These are phyloP conservation scores for Phocoena phocoena DNA, from an alignment of 2,113 vertebrate genomes.

Conservation along the genomic window DNA sequence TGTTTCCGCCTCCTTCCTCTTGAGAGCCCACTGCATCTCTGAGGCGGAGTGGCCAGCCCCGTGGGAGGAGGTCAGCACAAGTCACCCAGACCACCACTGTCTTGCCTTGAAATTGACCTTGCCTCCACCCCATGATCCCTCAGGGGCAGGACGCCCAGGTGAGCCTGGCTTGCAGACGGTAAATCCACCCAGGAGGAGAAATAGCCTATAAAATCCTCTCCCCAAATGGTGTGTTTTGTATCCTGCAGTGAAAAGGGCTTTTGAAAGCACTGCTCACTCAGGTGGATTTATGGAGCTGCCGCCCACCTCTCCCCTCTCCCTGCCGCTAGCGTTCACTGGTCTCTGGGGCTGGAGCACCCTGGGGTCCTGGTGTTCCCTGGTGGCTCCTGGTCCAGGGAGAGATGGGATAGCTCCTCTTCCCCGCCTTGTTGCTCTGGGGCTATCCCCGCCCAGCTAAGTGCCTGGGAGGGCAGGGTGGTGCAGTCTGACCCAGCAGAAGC, in stretches of 20 bases:
- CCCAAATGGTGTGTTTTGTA: background rate
- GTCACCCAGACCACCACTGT: background rate
- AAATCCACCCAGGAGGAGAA: conserved; percentile 11
- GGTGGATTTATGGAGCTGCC: conserved; percentile 63
- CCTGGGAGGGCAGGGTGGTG: background rate
- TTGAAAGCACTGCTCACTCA: conserved; percentile 26
- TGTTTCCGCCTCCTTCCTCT: background rate
- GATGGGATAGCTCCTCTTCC: background rate
- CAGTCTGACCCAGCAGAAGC: background rate
- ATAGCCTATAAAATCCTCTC: conserved; percentile 9
- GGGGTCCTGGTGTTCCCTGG: background rate
- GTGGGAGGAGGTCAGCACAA: background rate
- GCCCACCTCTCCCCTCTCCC: background rate
- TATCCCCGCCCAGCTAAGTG: background rate
- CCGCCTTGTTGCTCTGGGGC: background rate
- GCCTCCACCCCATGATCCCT: background rate
- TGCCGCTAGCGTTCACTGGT: background rate
- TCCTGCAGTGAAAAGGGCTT: conserved; percentile 49
- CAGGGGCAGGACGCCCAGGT: background rate
- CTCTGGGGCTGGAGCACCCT: background rate
- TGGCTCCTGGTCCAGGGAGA: background rate
- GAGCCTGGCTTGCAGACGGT: background rate
- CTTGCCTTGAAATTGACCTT: background rate
- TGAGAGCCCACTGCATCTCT: background rate
- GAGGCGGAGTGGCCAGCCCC: background rate